These are phyloP conservation scores for Eretmocerus hayati DNA, from an alignment of 2,888 invertebrate species.

Conservation along the genomic window DNA sequence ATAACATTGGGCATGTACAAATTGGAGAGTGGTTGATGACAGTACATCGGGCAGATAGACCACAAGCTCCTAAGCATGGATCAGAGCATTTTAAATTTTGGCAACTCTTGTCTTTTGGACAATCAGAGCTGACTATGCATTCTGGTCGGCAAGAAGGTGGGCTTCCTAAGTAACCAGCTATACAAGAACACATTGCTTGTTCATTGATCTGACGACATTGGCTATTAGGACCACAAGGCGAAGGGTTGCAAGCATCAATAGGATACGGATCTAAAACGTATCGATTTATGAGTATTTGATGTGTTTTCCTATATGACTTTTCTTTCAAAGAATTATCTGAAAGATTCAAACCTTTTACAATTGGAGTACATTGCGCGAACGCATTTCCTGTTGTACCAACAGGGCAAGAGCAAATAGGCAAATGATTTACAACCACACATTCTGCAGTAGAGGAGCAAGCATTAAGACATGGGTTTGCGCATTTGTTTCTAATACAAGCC, in stretches of 20 bases:
- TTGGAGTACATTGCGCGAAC: constrained; percentile 60
- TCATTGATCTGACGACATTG: constrained; percentile 47
- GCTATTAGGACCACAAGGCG: constrained; percentile 56
- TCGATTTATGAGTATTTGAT: constrained; percentile 47
- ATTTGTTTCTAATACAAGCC: constrained; percentile 48
- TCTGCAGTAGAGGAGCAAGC: constrained; percentile 68
- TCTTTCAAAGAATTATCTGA: constrained; percentile 60
- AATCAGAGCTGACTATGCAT: constrained; percentile 76
- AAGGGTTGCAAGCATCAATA: constrained; percentile 51
- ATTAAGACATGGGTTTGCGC: constrained; percentile 59
- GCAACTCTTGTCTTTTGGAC: constrained; percentile 67
- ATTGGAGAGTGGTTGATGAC: constrained; percentile 80
- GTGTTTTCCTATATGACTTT: constrained; percentile 79
- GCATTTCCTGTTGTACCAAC: constrained; percentile 66
- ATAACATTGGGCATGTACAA: constrained; percentile 68
- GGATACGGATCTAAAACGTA: constrained; percentile 30
- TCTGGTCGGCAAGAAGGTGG: constrained; percentile 71
- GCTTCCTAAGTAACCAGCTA: constrained; percentile 65
- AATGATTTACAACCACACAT: constrained; percentile 64
- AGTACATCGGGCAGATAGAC: constrained; percentile 68
- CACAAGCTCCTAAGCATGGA: constrained; percentile 75
- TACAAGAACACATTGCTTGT: constrained; percentile 51
- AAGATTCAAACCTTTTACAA: constrained; percentile 12
- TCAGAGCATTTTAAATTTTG: constrained; percentile 72
- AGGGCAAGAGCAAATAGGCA: constrained; percentile 55